phyloP scores from a whole-genome alignment of 2,113 vertebrate species.

The Periophthalmus modestus region DNA sequence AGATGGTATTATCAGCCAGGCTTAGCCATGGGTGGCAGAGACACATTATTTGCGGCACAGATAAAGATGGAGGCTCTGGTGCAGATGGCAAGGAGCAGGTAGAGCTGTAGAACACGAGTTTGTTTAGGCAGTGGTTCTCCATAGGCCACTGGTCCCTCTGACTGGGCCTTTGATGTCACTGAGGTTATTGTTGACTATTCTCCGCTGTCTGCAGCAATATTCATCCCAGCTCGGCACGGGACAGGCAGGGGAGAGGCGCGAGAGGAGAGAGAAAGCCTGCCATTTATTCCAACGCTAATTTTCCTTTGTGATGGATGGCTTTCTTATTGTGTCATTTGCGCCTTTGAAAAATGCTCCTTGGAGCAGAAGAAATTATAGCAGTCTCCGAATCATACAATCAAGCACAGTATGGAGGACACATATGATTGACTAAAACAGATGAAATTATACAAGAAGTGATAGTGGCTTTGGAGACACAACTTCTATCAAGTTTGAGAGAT shows the following conservation, averaged over 20 bases:
- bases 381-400: constrained; percentile 71
- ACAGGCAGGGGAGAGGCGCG: constrained; percentile 30
- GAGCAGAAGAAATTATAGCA: constrained; percentile 74
- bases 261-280: constrained; percentile 40
- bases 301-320: constrained; percentile 81
- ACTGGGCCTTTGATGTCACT: constrained; percentile 75
- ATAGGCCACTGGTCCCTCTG: constrained; percentile 64
- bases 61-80: constrained; percentile 57
- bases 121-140: constrained; percentile 66
- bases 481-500: constrained; percentile 16
- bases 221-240: constrained; percentile 61
- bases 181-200: constrained; percentile 77
- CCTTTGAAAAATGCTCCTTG: constrained; percentile 77
- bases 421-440: constrained; percentile 28
- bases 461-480: constrained; percentile 4
- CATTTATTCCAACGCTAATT: constrained; percentile 80
- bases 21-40: constrained; percentile 55
- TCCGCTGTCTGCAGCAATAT: constrained; percentile 64
- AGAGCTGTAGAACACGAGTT: constrained; percentile 54
- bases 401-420: constrained; percentile 40
- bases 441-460: constrained; percentile 7
- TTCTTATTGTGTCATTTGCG: constrained; percentile 78
- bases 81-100: constrained; percentile 49
- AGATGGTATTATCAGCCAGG: constrained; percentile 62
- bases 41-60: constrained; percentile 66